Evolutionary conservation across 2,113 vertebrate species (phyloP).

Genomic region (Pardalotus punctatus): DNA sequence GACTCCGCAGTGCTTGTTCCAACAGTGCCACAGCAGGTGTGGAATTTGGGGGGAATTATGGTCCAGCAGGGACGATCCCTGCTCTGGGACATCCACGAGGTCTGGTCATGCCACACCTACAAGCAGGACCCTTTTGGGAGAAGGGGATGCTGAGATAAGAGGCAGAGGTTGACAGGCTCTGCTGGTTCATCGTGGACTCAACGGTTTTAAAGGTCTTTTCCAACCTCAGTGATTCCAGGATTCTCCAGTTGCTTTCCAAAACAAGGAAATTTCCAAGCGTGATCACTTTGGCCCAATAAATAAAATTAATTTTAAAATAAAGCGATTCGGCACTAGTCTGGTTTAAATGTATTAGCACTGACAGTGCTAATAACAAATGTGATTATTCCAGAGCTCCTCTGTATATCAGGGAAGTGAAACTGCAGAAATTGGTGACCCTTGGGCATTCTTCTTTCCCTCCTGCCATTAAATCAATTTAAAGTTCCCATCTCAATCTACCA

Average conservation of each 20-base stretch:
- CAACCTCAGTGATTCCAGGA: neutral
- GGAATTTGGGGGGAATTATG: neutral
- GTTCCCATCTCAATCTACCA: neutral
- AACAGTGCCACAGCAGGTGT: no score
- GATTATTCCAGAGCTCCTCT: neutral
- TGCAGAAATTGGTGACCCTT: neutral
- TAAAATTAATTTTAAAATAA: neutral
- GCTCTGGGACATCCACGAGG: neutral
- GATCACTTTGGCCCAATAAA: neutral
- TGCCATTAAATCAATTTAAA: neutral
- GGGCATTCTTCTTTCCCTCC: neutral
- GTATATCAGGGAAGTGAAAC: neutral
- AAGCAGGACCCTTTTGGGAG: neutral
- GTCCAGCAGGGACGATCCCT: neutral
- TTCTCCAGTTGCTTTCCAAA: neutral
- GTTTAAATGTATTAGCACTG: neutral
- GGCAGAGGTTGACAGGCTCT: neutral
- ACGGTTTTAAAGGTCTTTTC: neutral
- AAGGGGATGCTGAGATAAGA: neutral
- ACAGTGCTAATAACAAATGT: neutral
- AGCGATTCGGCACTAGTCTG: neutral
- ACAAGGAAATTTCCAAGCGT: neutral
- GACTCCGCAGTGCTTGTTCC: fast-evolving
- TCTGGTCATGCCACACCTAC: neutral
- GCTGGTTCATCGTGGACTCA: neutral